phyloP scores from a whole-genome alignment of 2,113 vertebrate species.

The Ochotona princeps region DNA sequence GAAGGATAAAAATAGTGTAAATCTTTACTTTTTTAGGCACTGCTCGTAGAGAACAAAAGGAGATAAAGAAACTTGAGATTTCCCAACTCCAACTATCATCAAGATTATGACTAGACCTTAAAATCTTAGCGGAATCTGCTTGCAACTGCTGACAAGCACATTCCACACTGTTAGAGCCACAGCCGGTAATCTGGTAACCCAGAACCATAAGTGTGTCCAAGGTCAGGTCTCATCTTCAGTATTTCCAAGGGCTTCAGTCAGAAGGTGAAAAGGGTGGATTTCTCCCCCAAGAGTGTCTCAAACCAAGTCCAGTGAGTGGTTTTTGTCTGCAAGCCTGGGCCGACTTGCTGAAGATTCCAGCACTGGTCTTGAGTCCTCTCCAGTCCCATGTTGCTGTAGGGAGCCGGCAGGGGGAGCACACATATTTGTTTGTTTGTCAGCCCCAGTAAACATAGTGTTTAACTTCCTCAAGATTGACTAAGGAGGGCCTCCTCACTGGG shows the following conservation, averaged over 20 bases:
- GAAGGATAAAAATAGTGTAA: slow-evolving; percentile 80
- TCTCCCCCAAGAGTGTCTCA: slow-evolving; percentile 19
- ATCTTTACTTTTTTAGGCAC: slow-evolving; percentile 80
- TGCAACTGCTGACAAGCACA: slow-evolving; percentile 80
- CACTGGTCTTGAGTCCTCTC: not conserved
- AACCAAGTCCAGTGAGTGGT: not conserved
- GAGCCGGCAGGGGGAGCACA: slow-evolving; percentile 81
- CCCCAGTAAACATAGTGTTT: slow-evolving; percentile 22
- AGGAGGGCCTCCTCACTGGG: not conserved
- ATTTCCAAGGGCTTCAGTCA: slow-evolving; percentile 26
- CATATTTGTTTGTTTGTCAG: slow-evolving; percentile 71
- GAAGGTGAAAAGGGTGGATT: slow-evolving; percentile 19
- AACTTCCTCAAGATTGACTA: slow-evolving; percentile 14
- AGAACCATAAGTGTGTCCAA: slow-evolving; percentile 56
- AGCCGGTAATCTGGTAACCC: slow-evolving; percentile 73
- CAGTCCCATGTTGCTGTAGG: slow-evolving; percentile 30
- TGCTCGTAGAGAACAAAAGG: slow-evolving; percentile 56
- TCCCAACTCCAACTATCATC: not conserved
- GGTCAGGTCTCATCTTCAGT: slow-evolving; percentile 64
- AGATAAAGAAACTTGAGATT: slow-evolving; percentile 55
- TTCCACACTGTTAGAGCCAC: slow-evolving; percentile 72
- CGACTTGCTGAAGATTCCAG: slow-evolving; percentile 48
- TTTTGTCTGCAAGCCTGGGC: not conserved
- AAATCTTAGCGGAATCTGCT: slow-evolving; percentile 72
- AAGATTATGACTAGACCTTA: slow-evolving; percentile 55